phyloP scores from a whole-genome alignment of 2,797 vertebrate species.

The Peromyscus aztecus region DNA sequence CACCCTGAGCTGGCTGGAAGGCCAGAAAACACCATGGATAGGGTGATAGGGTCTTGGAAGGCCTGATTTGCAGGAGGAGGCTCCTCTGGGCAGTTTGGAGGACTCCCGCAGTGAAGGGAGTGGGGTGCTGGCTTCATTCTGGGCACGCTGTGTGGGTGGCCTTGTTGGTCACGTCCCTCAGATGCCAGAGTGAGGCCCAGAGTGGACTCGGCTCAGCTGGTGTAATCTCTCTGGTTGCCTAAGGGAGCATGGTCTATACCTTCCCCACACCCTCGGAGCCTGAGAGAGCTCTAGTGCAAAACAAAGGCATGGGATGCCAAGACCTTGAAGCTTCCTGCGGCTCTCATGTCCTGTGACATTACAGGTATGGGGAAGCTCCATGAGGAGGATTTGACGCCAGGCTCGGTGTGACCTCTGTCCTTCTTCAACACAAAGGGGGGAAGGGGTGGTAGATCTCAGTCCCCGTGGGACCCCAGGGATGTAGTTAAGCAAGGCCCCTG shows the following conservation, averaged over 20 bases:
- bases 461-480: accelerated
- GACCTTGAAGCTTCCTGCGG: neutral
- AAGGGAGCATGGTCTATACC: neutral
- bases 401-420: neutral
- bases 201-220: slow-evolving; percentile 7
- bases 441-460: neutral
- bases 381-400: neutral
- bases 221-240: slow-evolving; percentile 24
- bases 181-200: neutral
- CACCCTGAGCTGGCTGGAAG: neutral
- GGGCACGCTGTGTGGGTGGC: neutral
- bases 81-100: neutral
- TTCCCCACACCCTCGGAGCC: neutral
- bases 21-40: neutral
- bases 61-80: neutral
- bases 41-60: neutral
- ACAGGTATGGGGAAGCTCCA: slow-evolving; percentile 40
- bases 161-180: slow-evolving; percentile 4
- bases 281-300: neutral
- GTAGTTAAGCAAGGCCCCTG: neutral
- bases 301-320: neutral
- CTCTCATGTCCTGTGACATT: neutral
- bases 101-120: neutral
- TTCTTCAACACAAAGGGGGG: neutral
- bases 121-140: neutral